Evolutionary conservation across 2,888 invertebrate species (phyloP).

Genomic region (Mellilla xanthometata): DNA sequence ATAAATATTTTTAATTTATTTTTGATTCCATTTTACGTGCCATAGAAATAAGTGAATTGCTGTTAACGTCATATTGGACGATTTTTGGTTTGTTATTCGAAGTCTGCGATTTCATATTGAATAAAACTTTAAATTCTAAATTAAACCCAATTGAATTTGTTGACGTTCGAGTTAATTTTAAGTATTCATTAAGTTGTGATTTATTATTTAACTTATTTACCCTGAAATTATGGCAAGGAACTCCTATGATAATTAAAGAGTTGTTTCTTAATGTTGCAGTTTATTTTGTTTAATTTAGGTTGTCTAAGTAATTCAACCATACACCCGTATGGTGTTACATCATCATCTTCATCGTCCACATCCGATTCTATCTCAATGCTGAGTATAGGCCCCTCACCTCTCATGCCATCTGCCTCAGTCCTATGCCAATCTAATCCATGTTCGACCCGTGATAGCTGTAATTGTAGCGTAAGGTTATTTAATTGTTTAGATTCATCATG

Average conservation of each 20-base stretch:
- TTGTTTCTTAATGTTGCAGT: constrained; percentile 53
- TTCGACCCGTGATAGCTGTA: too few species aligned
- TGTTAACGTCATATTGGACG: constrained; percentile 54
- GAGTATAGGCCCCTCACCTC: too few species aligned
- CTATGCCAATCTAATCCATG: too few species aligned
- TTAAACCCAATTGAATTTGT: constrained; percentile 36
- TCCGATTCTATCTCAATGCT: too few species aligned
- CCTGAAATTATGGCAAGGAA: constrained; percentile 80
- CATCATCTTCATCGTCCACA: too few species aligned
- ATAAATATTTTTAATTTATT: constrained; percentile 65
- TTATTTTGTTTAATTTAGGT: constrained; percentile 20
- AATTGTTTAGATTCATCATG: too few species aligned
- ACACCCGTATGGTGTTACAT: too few species aligned
- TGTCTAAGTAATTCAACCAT: neutral
- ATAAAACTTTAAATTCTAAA: constrained; percentile 61
- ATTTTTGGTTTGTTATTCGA: constrained; percentile 33
- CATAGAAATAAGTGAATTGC: constrained; percentile 77
- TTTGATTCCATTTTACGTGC: constrained; percentile 78
- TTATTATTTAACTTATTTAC: constrained; percentile 81
- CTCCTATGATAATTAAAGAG: constrained; percentile 76
- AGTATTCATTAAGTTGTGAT: constrained; percentile 81
- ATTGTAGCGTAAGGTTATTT: too few species aligned
- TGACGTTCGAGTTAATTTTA: constrained; percentile 76
- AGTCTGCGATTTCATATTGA: constrained; percentile 39
- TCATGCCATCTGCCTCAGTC: too few species aligned